Evolutionary conservation across 2,888 invertebrate genomes (phyloP), one percentile per base, ranked within the genome.

Genomic region (Chymomyza fuscimana): DNA sequence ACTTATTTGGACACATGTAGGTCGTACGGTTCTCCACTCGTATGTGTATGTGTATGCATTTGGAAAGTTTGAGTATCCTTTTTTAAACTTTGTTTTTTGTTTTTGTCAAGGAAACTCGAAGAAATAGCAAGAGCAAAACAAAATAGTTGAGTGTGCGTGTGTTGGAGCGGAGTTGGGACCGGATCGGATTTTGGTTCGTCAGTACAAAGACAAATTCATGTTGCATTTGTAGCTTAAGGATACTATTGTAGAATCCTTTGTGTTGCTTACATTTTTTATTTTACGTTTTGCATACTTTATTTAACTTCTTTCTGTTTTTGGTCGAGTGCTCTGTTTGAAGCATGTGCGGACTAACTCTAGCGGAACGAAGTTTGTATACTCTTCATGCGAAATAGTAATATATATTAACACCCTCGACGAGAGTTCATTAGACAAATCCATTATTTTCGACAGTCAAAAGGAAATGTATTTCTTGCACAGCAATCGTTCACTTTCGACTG

Each of bases 151-250:
- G 19, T 29, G 56, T 63, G 58, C 46, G 29, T n/a, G n/a, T 58
- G 25, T 59, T 69, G 29, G 9, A 69, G 50, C 54, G 69, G 29
- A 73, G 46, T 12, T 59, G 63, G 77, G 66, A 12, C 9, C 40
- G 40, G 0, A 12, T 46, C 40, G 40, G 50, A 50, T 32, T 16
- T 52, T 9, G 25, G 51, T 16, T 46, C 22, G 25, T 50, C 46
- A 50, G 60, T 69, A 82, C 74, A 82, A 85, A 85, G 85, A 85
- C 87, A 87, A 82, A 85, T 85, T 85, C 86, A 82, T 87, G 85
- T 87, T 85, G 86, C 85, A 87, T 85, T 85, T 80, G 85, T 82
- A 85, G 86, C 85, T 87, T 85, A 87, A 87, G 86, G 84, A 86
- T 87, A 87, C 85, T 87, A 85, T 85, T 87, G 77, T 81, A 80